Evolutionary conservation across 2,888 invertebrate genomes (phyloP).

Genomic region (Limnephilus lunatus): DNA sequence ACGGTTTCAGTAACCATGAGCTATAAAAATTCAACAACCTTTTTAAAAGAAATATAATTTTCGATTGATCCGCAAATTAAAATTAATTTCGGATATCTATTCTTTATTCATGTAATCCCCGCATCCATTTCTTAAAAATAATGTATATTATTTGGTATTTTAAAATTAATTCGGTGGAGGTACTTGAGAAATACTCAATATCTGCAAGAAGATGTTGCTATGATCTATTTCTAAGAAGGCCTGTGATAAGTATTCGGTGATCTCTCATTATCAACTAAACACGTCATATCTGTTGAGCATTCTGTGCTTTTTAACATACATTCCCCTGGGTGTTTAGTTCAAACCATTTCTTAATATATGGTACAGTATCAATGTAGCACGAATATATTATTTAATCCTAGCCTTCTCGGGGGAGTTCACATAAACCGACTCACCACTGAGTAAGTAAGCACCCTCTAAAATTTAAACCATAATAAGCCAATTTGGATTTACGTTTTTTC

Average conservation of each 20-base stretch:
- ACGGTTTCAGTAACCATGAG: neutral
- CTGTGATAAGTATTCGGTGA: too few species aligned
- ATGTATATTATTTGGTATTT: neutral
- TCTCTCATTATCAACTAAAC: neutral
- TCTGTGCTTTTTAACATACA: neutral
- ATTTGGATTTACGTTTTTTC: conserved; percentile 56
- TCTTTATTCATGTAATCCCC: neutral
- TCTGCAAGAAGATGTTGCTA: neutral
- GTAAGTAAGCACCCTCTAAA: conserved; percentile 45
- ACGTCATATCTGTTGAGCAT: neutral
- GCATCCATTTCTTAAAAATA: neutral
- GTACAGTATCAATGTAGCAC: neutral
- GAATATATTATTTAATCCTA: neutral
- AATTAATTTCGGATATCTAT: neutral
- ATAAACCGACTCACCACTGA: conserved; percentile 42
- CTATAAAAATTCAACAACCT: neutral
- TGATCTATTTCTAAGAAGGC: too few species aligned
- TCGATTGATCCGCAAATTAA: neutral
- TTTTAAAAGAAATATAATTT: neutral
- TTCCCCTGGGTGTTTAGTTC: neutral
- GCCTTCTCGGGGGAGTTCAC: conserved; percentile 32
- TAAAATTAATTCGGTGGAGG: too few species aligned
- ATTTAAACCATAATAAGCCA: conserved; percentile 64
- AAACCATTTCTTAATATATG: neutral
- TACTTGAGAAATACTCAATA: neutral